Conservation (phyloP, 2,797 vertebrate genomes). For the Moxostoma hubbsi region DNA sequence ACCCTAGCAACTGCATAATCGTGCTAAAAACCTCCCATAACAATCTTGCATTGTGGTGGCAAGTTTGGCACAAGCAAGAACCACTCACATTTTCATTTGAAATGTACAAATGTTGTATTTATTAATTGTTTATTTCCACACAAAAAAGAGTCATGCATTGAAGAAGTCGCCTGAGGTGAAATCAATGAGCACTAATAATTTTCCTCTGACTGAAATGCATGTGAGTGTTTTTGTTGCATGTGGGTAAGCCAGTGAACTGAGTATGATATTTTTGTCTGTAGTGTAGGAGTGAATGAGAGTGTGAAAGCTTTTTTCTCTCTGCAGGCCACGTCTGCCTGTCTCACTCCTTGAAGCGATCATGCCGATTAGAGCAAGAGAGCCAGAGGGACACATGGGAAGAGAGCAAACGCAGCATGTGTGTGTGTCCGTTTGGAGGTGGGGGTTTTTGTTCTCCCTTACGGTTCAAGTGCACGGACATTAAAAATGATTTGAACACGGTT, state of each 20-base stretch:
- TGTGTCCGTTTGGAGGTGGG: conserved; percentile 27
- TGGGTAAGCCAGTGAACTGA: conserved; percentile 52
- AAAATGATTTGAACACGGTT: conserved; percentile 42
- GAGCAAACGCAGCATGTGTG: conserved; percentile 25
- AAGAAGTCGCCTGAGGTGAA: conserved; percentile 49
- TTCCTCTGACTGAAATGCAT: conserved; percentile 38
- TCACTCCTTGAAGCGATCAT: conserved; percentile 38
- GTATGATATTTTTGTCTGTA: conserved; percentile 52
- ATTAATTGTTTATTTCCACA: background rate
- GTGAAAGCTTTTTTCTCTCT: conserved; percentile 45
- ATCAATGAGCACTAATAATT: conserved; percentile 49
- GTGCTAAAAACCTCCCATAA: background rate
- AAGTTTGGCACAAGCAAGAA: background rate
- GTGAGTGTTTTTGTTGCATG: conserved; percentile 35
- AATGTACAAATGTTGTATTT: background rate
- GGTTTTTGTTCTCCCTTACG: conserved; percentile 1
- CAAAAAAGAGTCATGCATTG: background rate
- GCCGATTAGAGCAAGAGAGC: conserved; percentile 22
- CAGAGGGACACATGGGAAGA: conserved; percentile 22
- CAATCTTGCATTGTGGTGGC: background rate
- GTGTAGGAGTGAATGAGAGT: conserved; percentile 58
- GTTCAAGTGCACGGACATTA: conserved; percentile 54
- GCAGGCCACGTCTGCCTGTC: conserved; percentile 51
- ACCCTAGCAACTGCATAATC: background rate
- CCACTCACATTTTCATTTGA: background rate